Conservation (phyloP, 1,140 invertebrate species). For the Cherax destructor region DNA sequence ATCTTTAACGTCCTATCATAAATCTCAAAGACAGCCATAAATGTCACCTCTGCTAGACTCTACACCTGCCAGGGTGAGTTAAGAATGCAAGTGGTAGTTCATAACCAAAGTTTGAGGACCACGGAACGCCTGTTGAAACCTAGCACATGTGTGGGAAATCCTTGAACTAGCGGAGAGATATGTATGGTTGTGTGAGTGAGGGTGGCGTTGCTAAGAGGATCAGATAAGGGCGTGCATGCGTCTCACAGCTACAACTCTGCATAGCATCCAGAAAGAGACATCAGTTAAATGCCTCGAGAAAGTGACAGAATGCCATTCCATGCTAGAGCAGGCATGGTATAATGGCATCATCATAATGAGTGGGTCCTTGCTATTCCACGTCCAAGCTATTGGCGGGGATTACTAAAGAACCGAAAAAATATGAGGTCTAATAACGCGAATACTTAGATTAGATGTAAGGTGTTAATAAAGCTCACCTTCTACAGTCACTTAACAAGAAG, state of each 20-base stretch:
- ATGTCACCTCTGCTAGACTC: neutral
- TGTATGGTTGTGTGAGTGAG: slow-evolving; percentile 38
- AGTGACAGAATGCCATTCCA: neutral
- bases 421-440: slow-evolving; percentile 4
- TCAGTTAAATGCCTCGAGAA: neutral
- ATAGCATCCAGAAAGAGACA: neutral
- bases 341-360: neutral
- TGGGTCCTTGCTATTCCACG: neutral
- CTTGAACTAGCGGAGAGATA: slow-evolving; percentile 40
- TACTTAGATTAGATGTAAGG: slow-evolving; percentile 17
- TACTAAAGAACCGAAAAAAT: slow-evolving; percentile 14
- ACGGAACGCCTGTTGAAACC: neutral
- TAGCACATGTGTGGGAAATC: slow-evolving; percentile 11
- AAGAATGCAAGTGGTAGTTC: neutral
- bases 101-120: neutral
- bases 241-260: neutral
- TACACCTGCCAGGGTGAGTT: neutral
- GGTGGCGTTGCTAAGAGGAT: neutral
- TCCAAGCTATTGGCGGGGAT: neutral
- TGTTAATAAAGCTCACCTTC: slow-evolving; percentile 24
- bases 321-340: neutral
- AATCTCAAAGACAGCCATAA: neutral
- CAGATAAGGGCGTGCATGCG: neutral
- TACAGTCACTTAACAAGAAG: neutral
- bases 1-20: neutral